Evolutionary conservation across 2,888 invertebrate species (phyloP).

Genomic region (Diplazon laetatorius): DNA sequence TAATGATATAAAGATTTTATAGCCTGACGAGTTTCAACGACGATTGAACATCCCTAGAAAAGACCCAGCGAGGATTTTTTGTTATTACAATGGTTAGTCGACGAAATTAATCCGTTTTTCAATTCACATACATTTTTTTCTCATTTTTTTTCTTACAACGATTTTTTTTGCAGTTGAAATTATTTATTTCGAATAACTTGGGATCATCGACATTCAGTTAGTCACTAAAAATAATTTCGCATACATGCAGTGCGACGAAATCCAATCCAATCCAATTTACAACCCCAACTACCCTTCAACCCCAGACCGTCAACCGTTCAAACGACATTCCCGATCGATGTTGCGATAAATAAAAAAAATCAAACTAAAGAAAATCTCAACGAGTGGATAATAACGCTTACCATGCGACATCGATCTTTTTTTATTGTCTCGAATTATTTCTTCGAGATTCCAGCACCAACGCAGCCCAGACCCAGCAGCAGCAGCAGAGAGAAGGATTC

Average conservation of each 20-base stretch:
- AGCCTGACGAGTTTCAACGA: not conserved
- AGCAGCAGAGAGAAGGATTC: conserved; percentile 75
- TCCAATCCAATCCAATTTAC: conserved; percentile 22
- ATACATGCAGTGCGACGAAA: conserved; percentile 17
- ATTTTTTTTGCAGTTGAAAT: not conserved
- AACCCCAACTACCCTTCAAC: conserved; percentile 1
- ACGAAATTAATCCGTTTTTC: not conserved
- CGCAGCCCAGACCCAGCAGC: conserved; percentile 73
- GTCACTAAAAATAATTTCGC: not conserved
- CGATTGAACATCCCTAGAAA: not conserved
- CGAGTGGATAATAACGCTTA: not conserved
- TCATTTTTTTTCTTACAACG: too few species aligned
- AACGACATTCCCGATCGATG: too few species aligned
- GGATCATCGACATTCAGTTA: too few species aligned
- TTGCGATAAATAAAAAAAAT: too few species aligned
- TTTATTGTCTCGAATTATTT: too few species aligned
- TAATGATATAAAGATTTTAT: too few species aligned
- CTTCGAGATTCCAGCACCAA: conserved; percentile 62
- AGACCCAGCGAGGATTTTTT: not conserved
- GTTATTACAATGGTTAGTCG: conserved; percentile 4
- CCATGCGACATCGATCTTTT: conserved; percentile 18
- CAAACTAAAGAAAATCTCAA: not conserved
- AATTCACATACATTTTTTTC: too few species aligned
- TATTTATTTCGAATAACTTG: not conserved
- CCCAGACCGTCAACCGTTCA: too few species aligned